Base-by-base conservation (phyloP, 2,888 invertebrate genomes). In the Amiota mariae region DNA sequence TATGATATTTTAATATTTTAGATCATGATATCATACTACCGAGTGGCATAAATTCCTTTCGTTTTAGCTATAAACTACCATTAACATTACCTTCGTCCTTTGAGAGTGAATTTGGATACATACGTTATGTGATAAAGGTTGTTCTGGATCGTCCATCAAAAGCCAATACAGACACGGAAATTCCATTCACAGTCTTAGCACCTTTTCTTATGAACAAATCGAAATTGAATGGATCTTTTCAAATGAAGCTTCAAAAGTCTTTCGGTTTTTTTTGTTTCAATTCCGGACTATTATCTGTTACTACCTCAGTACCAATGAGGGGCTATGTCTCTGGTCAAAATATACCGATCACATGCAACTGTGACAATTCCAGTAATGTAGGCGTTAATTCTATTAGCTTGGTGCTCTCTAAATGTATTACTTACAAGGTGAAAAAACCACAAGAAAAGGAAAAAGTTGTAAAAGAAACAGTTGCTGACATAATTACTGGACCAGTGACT, bases 141-240 rank as follows among this genome's bases (percentile, higher is more conserved):
- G 93, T 93, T 0, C 90, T 97, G 24, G 96, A 97, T 88, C 92
- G 95, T 18, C 96, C 96, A 20, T 96, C 95, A 95, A 95, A 95
- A 86, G 94, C 94, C 87, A 96, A 97, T 90, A 94, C 95, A 84
- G 95, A 95, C 80, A 93, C 93, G 67, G 95, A 95, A 90, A 92
- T 93, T 89, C 93, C 94, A 8, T 96, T 97, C 86, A 96, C 95
- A 70, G 94, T 97, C 10, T 92, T 96, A 73, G 93, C 95, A 74
- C 93, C 94, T 8, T 91, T 96, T 79, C 97, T 97, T 90, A 91
- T 97, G 79, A 97, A 97, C 91, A 94, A 94, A 89, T 91, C 93
- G 20, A 92, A 93, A 75, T 93, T 94, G 56, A 92, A 92, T 93
- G 93, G 94, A 85, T 93, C 94, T 8, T 92, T 93, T 13, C 92